Evolutionary conservation across 2,113 vertebrate species (phyloP).

Genomic region (Astatoreochromis straeleni): DNA sequence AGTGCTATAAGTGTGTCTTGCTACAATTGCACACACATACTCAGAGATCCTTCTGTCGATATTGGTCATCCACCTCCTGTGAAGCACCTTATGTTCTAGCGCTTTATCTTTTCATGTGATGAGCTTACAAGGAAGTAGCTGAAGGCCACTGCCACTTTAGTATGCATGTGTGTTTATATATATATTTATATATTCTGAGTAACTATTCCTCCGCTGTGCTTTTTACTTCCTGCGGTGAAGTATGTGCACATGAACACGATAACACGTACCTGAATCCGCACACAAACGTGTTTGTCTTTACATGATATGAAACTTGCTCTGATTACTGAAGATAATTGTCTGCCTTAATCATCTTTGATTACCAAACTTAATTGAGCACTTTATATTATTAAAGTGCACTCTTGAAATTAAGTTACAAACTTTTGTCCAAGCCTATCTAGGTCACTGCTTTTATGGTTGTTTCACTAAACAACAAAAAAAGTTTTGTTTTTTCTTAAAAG

Average conservation of each 20-base stretch:
- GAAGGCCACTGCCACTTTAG: constrained; percentile 6
- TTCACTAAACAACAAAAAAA: background rate
- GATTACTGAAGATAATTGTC: constrained; percentile 16
- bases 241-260: constrained; percentile 22
- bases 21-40: background rate
- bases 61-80: constrained; percentile 23
- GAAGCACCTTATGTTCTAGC: constrained; percentile 16
- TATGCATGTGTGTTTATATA: background rate
- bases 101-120: constrained; percentile 37
- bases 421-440: background rate
- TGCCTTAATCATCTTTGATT: constrained; percentile 12
- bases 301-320: background rate
- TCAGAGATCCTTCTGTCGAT: background rate
- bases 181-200: background rate
- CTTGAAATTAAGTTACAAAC: background rate
- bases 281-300: background rate
- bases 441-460: background rate
- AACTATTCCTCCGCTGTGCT: background rate
- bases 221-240: constrained; percentile 21
- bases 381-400: background rate
- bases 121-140: constrained; percentile 30
- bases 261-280: background rate
- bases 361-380: background rate
- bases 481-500: background rate
- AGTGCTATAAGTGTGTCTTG: background rate